Percentiles rank a stretch among this genome's conserved stretches.
These are phyloP conservation scores for Mormyrus iriodes DNA, from an alignment of 2,113 vertebrate species.

Conservation along the genomic window DNA sequence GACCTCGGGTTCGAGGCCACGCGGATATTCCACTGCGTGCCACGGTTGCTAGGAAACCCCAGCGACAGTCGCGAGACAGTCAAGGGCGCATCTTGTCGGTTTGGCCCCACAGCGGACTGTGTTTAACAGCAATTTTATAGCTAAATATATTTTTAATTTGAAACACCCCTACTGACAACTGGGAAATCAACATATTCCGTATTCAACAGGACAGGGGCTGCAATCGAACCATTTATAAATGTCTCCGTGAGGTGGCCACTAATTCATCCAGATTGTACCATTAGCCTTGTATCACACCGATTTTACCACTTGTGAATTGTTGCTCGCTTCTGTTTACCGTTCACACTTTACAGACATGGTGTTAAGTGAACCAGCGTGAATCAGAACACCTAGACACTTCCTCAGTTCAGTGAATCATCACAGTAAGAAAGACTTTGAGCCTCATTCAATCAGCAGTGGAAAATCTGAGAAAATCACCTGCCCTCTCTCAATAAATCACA, in stretches of 20 bases:
- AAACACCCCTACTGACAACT: not conserved
- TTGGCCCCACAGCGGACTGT: not conserved
- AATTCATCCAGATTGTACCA: not conserved
- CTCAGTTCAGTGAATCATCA: not conserved
- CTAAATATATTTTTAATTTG: not conserved
- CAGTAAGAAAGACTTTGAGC: not conserved
- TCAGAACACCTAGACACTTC: not conserved
- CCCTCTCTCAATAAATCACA: not conserved
- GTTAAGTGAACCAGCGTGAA: not conserved
- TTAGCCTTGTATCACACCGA: not conserved
- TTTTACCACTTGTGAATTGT: not conserved
- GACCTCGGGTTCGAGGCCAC: not conserved
- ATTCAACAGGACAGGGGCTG: not conserved
- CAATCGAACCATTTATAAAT: not conserved
- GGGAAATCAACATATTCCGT: not conserved
- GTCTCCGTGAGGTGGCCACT: not conserved
- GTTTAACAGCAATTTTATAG: not conserved
- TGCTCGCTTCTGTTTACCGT: not conserved
- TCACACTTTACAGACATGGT: not conserved
- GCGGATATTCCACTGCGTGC: not conserved
- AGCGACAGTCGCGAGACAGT: not conserved
- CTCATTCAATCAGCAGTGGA: not conserved
- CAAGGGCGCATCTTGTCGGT: not conserved
- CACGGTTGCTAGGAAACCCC: conserved; percentile 37
- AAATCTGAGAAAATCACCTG: not conserved